Conservation (phyloP, 2,113 vertebrate genomes). For the Apistogramma diplotaenia region DNA sequence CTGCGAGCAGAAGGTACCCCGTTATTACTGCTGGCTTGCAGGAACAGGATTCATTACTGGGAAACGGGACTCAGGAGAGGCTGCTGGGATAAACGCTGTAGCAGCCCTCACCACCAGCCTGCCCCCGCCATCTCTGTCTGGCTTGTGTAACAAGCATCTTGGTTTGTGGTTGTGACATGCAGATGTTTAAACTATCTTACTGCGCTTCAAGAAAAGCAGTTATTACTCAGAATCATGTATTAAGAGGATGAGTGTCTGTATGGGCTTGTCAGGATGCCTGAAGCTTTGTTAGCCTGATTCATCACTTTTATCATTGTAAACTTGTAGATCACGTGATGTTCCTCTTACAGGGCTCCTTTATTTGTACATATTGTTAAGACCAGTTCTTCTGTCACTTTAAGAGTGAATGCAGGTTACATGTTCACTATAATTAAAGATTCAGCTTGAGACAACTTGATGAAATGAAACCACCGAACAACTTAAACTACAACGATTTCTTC, state of each 20-base stretch:
- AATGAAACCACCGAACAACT: not conserved
- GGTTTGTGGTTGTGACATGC: slow-evolving; percentile 32
- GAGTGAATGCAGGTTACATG: not conserved
- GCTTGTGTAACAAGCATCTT: slow-evolving; percentile 29
- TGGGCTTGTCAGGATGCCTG: not conserved
- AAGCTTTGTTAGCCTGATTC: not conserved
- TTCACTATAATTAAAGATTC: not conserved
- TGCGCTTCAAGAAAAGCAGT: not conserved
- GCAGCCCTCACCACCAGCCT: slow-evolving; percentile 24
- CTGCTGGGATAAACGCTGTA: slow-evolving; percentile 32
- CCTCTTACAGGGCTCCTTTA: too few species aligned
- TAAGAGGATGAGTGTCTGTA: slow-evolving; percentile 22
- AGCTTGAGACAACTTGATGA: not conserved
- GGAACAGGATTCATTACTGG: slow-evolving; percentile 38
- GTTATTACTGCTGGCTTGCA: slow-evolving; percentile 41
- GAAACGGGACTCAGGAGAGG: slow-evolving; percentile 6
- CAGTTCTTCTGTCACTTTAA: too few species aligned
- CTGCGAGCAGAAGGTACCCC: slow-evolving; percentile 7
- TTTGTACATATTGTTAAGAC: too few species aligned
- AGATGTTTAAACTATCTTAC: slow-evolving; percentile 56
- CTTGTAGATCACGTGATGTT: not conserved
- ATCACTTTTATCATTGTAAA: not conserved
- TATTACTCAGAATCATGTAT: slow-evolving; percentile 24
- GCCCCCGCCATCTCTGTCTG: not conserved
- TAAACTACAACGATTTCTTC: not conserved